phyloP scores from a whole-genome alignment of 2,888 invertebrate genomes.

The Agrotis puta region DNA sequence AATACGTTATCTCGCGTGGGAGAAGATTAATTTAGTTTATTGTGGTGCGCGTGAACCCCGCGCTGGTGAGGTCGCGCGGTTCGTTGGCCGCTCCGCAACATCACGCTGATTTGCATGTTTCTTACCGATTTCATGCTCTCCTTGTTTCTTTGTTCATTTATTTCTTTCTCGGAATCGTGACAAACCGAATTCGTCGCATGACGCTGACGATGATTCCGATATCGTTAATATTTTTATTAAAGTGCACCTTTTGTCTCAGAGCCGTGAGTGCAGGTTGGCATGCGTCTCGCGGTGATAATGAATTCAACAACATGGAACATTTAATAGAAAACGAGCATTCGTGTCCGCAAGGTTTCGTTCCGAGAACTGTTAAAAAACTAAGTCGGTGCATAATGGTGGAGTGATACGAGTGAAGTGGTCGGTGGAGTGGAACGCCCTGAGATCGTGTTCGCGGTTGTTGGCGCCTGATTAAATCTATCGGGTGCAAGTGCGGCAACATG shows the following conservation, averaged over 20 bases:
- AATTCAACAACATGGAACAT: slow-evolving; percentile 53
- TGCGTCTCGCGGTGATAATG: slow-evolving; percentile 45
- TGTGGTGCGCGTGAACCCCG: slow-evolving; percentile 59
- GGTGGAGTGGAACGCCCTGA: slow-evolving; percentile 75
- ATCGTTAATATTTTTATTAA: slow-evolving; percentile 51
- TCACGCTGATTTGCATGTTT: slow-evolving; percentile 83
- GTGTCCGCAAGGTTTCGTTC: slow-evolving; percentile 62
- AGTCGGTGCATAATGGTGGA: slow-evolving; percentile 60
- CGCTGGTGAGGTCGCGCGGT: slow-evolving; percentile 73
- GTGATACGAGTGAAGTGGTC: slow-evolving; percentile 67
- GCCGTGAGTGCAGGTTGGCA: slow-evolving; percentile 56
- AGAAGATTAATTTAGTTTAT: slow-evolving; percentile 70
- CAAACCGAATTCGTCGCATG: slow-evolving; percentile 73
- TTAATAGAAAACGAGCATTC: slow-evolving; percentile 66
- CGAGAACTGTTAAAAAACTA: slow-evolving; percentile 60
- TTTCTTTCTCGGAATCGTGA: slow-evolving; percentile 78
- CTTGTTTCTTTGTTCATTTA: slow-evolving; percentile 76
- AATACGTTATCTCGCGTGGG: slow-evolving; percentile 71
- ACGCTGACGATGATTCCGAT: slow-evolving; percentile 62
- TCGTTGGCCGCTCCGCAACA: slow-evolving; percentile 77
- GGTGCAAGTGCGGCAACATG: slow-evolving; percentile 74
- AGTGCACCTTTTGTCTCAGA: slow-evolving; percentile 56
- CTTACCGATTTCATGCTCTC: slow-evolving; percentile 76
- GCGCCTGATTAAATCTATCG: slow-evolving; percentile 82
- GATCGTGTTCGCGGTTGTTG: slow-evolving; percentile 81